These are phyloP conservation scores for Bilobella aurantiaca DNA, from an alignment of 1,140 invertebrate genomes.

Conservation along the genomic window DNA sequence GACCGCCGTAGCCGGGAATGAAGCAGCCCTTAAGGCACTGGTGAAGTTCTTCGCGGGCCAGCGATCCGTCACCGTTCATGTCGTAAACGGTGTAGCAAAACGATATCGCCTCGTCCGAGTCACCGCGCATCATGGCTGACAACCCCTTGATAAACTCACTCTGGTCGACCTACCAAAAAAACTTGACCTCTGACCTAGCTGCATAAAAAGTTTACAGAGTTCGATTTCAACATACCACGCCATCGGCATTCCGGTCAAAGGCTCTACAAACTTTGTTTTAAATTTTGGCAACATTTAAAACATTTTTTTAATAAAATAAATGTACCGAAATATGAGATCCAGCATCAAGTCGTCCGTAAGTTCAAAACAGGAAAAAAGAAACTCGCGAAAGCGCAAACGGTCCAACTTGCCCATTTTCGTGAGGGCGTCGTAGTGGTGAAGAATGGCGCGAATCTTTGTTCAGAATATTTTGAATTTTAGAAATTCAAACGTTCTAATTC, in stretches of 20 bases:
- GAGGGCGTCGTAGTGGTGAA: not conserved
- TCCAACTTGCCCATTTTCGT: not conserved
- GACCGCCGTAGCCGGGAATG: constrained; percentile 18
- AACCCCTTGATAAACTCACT: not conserved
- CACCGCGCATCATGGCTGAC: not conserved
- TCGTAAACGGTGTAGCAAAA: not conserved
- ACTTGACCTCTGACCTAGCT: not conserved
- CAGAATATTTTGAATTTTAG: not conserved
- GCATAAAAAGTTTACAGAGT: not conserved
- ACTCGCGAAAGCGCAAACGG: not conserved
- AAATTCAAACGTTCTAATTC: not conserved
- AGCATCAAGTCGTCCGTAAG: not conserved
- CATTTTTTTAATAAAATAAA: not conserved
- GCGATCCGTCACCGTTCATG: constrained; percentile 54
- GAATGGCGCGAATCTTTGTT: not conserved
- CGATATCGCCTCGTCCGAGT: not conserved
- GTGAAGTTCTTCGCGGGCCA: constrained; percentile 80
- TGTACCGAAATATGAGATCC: not conserved
- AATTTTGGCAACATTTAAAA: not conserved
- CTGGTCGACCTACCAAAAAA: not conserved
- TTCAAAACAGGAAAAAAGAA: not conserved
- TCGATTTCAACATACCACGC: not conserved
- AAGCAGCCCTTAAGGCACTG: constrained; percentile 55
- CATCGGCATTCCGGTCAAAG: not conserved
- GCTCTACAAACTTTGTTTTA: not conserved